Evolutionary conservation across 2,113 vertebrate species (phyloP), one percentile per base, ranked within the genome.

Genomic region (Ciconia maguari): DNA sequence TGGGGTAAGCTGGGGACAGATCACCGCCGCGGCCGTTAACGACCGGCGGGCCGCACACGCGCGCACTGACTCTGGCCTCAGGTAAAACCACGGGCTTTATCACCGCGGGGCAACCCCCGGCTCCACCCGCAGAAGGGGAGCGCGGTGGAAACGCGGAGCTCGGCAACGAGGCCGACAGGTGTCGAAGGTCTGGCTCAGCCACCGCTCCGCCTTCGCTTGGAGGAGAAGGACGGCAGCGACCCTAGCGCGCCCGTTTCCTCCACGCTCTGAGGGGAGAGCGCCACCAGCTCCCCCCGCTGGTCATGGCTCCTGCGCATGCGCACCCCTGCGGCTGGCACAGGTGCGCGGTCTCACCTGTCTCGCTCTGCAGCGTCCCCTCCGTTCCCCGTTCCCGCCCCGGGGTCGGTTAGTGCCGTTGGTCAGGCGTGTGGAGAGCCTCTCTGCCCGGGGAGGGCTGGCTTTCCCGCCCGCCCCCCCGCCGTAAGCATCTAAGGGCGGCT

Each of bases 241-340:
- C 32, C 14, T 0, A 10, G 3, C 6, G 1, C 14, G 1, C 22
- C 44, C 10, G 0, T 6, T 24, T 7, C 19, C 38, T 2, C 54
- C 6, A 4, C 10, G 6, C 41, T 8, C 8, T 7, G 48, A 77
- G 5, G 29, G 24, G 24, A 41, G 6, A 5, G 13, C 22, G 2
- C 9, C 1, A 1, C 9, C 44, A 10, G 9, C 30, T 16, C 2
- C 24, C 34, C 10, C 7, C 83, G 2, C 1, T 8, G 22, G 12
- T 55, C 2, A 3, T 7, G 21, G 57, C 18, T 8, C 21, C 27
- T 16, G 71, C 52, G 12, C 61, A 41, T 42, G 42, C 52, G 19
- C 62, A 10, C 6, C 2, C 7, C 26, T 2, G n/a, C 36, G 8
- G 71, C 16, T 1, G 27, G 27, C 17, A 21, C 75, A 34, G 29